Conservation (phyloP, 2,113 vertebrate genomes). For the Delphinus delphis region DNA sequence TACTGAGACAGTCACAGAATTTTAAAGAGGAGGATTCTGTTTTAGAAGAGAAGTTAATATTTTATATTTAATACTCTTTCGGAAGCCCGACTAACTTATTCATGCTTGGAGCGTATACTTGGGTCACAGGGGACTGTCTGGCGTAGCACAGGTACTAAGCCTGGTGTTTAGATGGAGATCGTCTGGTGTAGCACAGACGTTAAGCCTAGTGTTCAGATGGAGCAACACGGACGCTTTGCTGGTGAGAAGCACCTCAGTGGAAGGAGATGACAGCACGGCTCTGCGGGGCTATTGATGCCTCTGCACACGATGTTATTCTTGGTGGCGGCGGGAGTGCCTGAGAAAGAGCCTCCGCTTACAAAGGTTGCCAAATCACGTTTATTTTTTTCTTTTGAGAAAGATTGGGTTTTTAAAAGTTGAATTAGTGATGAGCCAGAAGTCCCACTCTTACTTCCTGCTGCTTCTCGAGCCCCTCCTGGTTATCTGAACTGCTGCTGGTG, state of each 20-base stretch:
- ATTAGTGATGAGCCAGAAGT: no score
- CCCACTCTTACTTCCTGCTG: neutral
- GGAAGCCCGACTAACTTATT: neutral
- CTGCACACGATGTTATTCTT: accelerated
- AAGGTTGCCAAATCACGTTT: neutral
- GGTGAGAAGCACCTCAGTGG: accelerated
- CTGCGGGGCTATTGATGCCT: accelerated
- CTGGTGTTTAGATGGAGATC: no score
- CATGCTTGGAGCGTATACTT: accelerated
- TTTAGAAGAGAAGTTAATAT: neutral
- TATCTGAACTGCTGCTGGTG: accelerated
- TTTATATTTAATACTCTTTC: neutral
- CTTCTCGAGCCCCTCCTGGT: neutral
- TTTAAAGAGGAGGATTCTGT: neutral
- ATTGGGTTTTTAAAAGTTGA: neutral
- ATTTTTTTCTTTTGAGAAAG: neutral
- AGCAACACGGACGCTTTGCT: accelerated
- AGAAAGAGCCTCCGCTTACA: neutral
- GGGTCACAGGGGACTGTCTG: accelerated
- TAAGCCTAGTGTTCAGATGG: neutral
- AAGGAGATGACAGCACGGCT: accelerated
- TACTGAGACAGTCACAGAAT: neutral
- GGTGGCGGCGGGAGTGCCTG: accelerated
- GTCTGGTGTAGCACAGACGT: accelerated
- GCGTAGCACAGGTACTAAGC: accelerated